phyloP scores from a whole-genome alignment of 2,888 invertebrate genomes.

The Nomada flava region DNA sequence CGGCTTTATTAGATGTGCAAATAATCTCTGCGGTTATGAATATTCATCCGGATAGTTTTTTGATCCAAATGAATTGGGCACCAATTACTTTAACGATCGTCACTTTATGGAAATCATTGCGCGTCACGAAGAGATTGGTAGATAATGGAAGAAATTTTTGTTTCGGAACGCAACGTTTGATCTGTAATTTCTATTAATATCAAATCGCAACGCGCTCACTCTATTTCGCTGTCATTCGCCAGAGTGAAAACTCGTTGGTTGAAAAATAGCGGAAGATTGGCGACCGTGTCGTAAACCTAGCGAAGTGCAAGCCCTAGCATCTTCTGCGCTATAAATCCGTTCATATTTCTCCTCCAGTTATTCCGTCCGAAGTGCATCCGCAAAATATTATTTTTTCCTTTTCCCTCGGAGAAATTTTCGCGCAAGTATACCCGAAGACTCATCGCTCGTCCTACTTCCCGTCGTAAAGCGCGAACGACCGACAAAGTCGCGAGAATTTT shows the following conservation, averaged over 20 bases:
- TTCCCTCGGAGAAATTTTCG: not conserved
- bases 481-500: not conserved
- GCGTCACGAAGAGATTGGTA: no score
- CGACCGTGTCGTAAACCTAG: constrained; percentile 5
- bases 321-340: constrained; percentile 10
- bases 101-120: no score
- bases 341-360: constrained; percentile 2
- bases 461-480: not conserved
- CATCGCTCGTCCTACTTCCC: not conserved
- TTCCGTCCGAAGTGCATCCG: not conserved
- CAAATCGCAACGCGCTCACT: not conserved
- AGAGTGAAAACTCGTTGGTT: constrained; percentile 24
- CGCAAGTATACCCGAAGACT: not conserved
- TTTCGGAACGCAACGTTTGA: not conserved
- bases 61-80: no score
- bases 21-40: no score
- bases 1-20: no score
- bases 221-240: constrained; percentile 23
- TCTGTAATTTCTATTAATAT: not conserved
- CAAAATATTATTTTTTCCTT: constrained; percentile 10
- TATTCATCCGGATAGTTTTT: no score
- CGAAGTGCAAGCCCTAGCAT: not conserved
- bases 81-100: no score
- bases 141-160: no score
- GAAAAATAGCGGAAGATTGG: constrained; percentile 32